Evolutionary conservation across 2,888 invertebrate genomes (phyloP).

Genomic region (Andrena dorsata): DNA sequence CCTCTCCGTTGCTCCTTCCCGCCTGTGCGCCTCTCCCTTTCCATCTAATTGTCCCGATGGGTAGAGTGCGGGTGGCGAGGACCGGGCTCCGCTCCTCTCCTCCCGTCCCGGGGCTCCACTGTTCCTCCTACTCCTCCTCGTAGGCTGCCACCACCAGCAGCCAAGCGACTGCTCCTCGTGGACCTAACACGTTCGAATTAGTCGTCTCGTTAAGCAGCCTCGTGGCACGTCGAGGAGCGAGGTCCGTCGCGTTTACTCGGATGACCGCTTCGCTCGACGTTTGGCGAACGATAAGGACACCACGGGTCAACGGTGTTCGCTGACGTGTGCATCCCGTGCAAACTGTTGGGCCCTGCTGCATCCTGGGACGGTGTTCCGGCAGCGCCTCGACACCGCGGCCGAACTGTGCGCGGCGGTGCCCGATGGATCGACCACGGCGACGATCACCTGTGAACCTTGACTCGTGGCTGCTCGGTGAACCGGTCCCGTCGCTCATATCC

Average conservation of each 20-base stretch:
- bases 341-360: not conserved
- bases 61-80: slow-evolving; percentile 78
- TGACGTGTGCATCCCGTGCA: slow-evolving; percentile 24
- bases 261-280: slow-evolving; percentile 45
- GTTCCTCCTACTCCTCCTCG: slow-evolving; percentile 65
- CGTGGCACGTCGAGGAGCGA: slow-evolving; percentile 71
- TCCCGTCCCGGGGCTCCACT: slow-evolving; percentile 29
- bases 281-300: slow-evolving; percentile 38
- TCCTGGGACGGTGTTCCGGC: not conserved
- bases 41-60: slow-evolving; percentile 50
- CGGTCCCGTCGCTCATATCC: not conserved
- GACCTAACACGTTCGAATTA: slow-evolving; percentile 81
- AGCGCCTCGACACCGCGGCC: slow-evolving; percentile 12
- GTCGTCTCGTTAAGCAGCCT: slow-evolving; percentile 81
- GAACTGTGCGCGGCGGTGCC: not conserved
- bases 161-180: slow-evolving; percentile 64
- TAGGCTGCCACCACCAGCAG: slow-evolving; percentile 62
- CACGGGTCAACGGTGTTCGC: slow-evolving; percentile 24
- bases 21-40: slow-evolving; percentile 25
- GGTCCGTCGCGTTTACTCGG: slow-evolving; percentile 54
- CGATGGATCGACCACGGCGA: not conserved
- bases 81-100: slow-evolving; percentile 64
- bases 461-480: not conserved
- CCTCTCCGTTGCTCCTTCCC: slow-evolving; percentile 47
- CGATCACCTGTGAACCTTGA: not conserved